Conservation (phyloP, 2,113 vertebrate species). For the Scolopax mira region DNA sequence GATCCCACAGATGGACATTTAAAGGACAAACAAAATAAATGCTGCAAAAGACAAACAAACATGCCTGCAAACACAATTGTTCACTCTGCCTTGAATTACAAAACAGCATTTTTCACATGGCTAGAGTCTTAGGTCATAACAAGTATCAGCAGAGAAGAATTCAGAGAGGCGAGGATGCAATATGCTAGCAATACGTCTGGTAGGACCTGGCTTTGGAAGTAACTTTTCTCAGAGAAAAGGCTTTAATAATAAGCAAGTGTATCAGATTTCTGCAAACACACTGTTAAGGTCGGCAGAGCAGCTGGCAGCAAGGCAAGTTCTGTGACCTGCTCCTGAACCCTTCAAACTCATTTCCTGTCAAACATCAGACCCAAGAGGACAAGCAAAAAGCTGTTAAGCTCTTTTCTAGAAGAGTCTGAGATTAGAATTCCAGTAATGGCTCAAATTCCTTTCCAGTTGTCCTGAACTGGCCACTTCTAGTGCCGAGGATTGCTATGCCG, state of each 20-base stretch:
- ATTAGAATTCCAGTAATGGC: conserved; percentile 83
- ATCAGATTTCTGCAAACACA: conserved; percentile 80
- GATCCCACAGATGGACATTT: conserved; percentile 15
- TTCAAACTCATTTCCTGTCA: conserved; percentile 82
- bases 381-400: conserved; percentile 65
- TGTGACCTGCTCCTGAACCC: conserved; percentile 72
- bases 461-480: conserved; percentile 63
- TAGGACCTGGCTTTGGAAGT: conserved; percentile 56
- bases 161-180: conserved; percentile 40
- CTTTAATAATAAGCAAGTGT: conserved; percentile 74
- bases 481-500: neutral
- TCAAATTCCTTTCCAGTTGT: conserved; percentile 77
- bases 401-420: conserved; percentile 71
- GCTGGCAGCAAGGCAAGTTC: conserved; percentile 75
- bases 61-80: conserved; percentile 48
- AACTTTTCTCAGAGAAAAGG: conserved; percentile 61
- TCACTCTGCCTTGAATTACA: conserved; percentile 58
- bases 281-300: conserved; percentile 79
- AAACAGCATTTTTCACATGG: conserved; percentile 61
- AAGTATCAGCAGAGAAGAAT: conserved; percentile 67
- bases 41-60: conserved; percentile 64
- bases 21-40: conserved; percentile 51
- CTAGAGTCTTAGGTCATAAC: conserved; percentile 66
- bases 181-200: conserved; percentile 46
- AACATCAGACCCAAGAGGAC: conserved; percentile 74